These are phyloP conservation scores for Tachyglossus aculeatus DNA, from an alignment of 2,797 vertebrate genomes.

Conservation along the genomic window DNA sequence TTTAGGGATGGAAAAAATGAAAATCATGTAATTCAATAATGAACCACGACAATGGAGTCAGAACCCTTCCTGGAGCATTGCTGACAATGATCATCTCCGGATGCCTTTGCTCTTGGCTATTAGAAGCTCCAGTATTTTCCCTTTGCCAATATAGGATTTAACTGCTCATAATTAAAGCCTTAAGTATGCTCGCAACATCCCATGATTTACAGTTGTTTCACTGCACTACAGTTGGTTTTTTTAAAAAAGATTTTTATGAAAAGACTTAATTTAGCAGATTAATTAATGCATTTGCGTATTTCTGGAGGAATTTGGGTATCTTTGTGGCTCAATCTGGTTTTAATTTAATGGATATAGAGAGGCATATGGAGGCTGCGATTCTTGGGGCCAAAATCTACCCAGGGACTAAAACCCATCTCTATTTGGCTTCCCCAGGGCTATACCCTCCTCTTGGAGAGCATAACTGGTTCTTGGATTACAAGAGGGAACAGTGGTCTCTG, in stretches of 20 bases:
- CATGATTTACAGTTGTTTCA: slow-evolving; percentile 55
- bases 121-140: slow-evolving; percentile 51
- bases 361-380: background rate
- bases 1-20: slow-evolving; percentile 72
- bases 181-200: slow-evolving; percentile 51
- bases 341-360: background rate
- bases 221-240: slow-evolving; percentile 47
- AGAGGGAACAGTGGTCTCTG: too few species aligned
- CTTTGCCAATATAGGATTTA: slow-evolving; percentile 44
- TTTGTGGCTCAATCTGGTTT: background rate
- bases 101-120: slow-evolving; percentile 58
- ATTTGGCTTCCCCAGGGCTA: background rate
- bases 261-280: background rate
- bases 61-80: slow-evolving; percentile 57
- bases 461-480: too few species aligned
- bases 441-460: background rate
- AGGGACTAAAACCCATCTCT: background rate
- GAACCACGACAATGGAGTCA: slow-evolving; percentile 63
- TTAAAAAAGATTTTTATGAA: slow-evolving; percentile 37
- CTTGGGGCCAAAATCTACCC: background rate
- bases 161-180: slow-evolving; percentile 38
- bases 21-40: slow-evolving; percentile 74
- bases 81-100: slow-evolving; percentile 61
- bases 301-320: background rate
- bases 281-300: background rate